Evolutionary conservation across 2,113 vertebrate species (phyloP).

Genomic region (Scomber scombrus): DNA sequence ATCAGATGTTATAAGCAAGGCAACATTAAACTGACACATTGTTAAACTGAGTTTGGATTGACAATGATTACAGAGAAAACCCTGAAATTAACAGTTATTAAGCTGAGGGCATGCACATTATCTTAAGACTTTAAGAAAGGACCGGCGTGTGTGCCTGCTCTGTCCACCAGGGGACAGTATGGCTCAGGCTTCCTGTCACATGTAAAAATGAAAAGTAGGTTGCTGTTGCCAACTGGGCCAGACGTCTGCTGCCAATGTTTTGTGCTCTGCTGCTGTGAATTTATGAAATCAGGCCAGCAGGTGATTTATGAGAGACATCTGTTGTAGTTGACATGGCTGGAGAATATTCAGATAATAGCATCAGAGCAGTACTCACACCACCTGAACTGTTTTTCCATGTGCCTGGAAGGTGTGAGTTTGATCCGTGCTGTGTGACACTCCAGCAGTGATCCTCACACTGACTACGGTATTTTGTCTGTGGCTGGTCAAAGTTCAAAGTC

Average conservation of each 20-base stretch:
- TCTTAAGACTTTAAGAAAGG: background rate
- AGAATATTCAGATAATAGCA: background rate
- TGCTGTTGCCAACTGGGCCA: slow-evolving; percentile 36
- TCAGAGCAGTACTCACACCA: background rate
- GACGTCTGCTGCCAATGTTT: slow-evolving; percentile 24
- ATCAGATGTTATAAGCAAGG: too few species aligned
- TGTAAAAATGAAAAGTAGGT: background rate
- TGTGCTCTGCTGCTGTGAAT: slow-evolving; percentile 7
- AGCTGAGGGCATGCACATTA: too few species aligned
- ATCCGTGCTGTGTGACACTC: background rate
- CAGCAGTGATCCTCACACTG: background rate
- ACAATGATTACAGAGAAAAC: too few species aligned
- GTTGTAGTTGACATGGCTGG: background rate
- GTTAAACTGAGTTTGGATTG: too few species aligned
- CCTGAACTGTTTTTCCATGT: background rate
- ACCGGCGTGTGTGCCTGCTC: background rate
- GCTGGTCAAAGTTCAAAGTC: background rate
- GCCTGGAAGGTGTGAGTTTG: background rate
- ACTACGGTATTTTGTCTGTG: background rate
- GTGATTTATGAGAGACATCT: slow-evolving; percentile 13
- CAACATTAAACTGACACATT: too few species aligned
- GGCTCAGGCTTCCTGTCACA: background rate
- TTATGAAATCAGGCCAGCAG: slow-evolving; percentile 27
- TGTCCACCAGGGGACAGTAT: slow-evolving; percentile 39
- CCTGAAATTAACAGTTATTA: background rate